phyloP scores from a whole-genome alignment of 2,113 vertebrate species.

The Oryzias melastigma region DNA sequence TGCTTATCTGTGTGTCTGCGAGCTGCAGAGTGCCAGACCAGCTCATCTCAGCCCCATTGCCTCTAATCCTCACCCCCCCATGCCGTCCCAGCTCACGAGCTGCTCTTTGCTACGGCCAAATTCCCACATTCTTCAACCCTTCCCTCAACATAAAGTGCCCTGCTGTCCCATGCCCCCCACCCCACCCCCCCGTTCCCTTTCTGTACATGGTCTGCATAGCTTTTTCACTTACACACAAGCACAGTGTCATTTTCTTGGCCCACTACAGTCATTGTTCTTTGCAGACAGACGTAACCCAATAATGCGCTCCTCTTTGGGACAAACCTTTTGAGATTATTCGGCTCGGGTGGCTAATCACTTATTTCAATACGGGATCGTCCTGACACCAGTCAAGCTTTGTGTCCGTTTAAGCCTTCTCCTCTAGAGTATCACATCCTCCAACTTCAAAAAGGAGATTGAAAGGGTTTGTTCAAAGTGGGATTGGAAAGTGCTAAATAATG shows the following conservation, averaged over 20 bases:
- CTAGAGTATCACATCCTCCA: slow-evolving; percentile 19
- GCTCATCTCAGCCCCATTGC: slow-evolving; percentile 67
- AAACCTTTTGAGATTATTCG: slow-evolving; percentile 52
- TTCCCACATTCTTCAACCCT: slow-evolving; percentile 64
- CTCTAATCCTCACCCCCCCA: slow-evolving; percentile 53
- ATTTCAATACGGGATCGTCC: slow-evolving; percentile 38
- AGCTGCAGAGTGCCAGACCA: slow-evolving; percentile 48
- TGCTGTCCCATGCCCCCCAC: slow-evolving; percentile 25
- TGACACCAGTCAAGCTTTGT: slow-evolving; percentile 35
- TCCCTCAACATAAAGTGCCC: slow-evolving; percentile 61
- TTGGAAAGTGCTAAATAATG: slow-evolving; percentile 29
- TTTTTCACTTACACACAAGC: slow-evolving; percentile 41
- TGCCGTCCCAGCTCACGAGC: slow-evolving; percentile 65
- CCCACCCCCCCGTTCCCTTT: slow-evolving; percentile 5
- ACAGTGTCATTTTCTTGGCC: slow-evolving; percentile 39
- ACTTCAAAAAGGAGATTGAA: slow-evolving; percentile 14
- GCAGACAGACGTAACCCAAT: slow-evolving; percentile 32
- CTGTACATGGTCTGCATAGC: slow-evolving; percentile 33
- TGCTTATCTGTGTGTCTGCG: slow-evolving; percentile 24
- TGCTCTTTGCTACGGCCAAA: slow-evolving; percentile 58
- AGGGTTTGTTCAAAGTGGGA: slow-evolving; percentile 42
- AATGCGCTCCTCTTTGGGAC: slow-evolving; percentile 46
- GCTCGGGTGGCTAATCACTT: slow-evolving; percentile 47
- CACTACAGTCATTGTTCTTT: slow-evolving; percentile 50
- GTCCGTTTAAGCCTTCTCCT: slow-evolving; percentile 27